Evolutionary conservation across 2,888 invertebrate species (phyloP).

Genomic region (Drosophila infuscata): DNA sequence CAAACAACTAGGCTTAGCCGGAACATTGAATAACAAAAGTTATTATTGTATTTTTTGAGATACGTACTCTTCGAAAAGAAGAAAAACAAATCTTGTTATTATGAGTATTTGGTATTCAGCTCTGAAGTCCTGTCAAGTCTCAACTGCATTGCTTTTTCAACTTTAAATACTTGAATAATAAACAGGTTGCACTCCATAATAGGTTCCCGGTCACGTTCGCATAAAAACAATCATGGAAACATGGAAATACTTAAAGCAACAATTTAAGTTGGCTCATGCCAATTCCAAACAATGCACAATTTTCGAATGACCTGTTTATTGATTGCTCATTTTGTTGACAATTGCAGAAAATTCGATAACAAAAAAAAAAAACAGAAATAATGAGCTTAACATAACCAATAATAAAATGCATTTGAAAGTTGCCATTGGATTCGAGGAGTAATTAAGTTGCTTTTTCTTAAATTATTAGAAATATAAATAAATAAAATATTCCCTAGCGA

Average conservation of each 20-base stretch:
- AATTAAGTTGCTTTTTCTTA: slow-evolving; percentile 53
- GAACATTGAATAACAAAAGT: background rate
- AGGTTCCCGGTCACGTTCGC: slow-evolving; percentile 49
- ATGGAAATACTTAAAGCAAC: slow-evolving; percentile 17
- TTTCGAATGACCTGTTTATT: slow-evolving; percentile 26
- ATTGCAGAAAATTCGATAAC: slow-evolving; percentile 24
- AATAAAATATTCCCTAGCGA: slow-evolving; percentile 11
- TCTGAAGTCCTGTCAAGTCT: slow-evolving; percentile 26
- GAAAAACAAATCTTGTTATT: background rate
- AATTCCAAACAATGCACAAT: slow-evolving; percentile 41
- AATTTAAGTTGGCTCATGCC: slow-evolving; percentile 26
- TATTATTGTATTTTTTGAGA: background rate
- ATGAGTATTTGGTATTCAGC: background rate
- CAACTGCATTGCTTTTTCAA: slow-evolving; percentile 23
- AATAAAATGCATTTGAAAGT: slow-evolving; percentile 37
- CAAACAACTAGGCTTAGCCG: too few relatives aligned
- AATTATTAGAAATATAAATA: slow-evolving; percentile 3
- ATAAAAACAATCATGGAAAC: slow-evolving; percentile 2
- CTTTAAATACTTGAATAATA: slow-evolving; percentile 44
- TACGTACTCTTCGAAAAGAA: background rate
- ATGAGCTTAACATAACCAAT: slow-evolving; percentile 55
- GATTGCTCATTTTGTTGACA: slow-evolving; percentile 33
- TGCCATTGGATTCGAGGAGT: background rate
- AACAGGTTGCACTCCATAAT: slow-evolving; percentile 36
- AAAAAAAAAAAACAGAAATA: slow-evolving; percentile 45